These are phyloP conservation scores for Drosophila affinis DNA, from an alignment of 2,888 invertebrate genomes.

Conservation along the genomic window DNA sequence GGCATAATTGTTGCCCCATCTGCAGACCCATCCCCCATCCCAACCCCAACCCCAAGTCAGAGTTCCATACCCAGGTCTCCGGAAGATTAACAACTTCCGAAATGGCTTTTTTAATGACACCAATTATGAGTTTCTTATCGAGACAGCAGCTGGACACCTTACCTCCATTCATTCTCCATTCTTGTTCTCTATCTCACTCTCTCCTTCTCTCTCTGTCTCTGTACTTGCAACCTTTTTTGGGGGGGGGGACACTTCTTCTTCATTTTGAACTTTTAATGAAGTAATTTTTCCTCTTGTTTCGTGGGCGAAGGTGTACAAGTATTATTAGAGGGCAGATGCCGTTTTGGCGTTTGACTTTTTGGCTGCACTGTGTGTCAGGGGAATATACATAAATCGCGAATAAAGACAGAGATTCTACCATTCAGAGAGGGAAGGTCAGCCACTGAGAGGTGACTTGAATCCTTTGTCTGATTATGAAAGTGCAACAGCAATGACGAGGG, in stretches of 20 bases:
- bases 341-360: constrained; percentile 22
- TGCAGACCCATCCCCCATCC: not conserved
- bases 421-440: not conserved
- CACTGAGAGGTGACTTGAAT: not conserved
- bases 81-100: constrained; percentile 80
- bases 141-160: constrained; percentile 62
- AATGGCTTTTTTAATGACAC: constrained; percentile 79
- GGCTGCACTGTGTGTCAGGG: constrained; percentile 64
- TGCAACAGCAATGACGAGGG: not conserved
- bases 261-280: constrained; percentile 72
- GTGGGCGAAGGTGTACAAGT: constrained; percentile 1
- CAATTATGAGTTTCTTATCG: constrained; percentile 81
- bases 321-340: constrained; percentile 24
- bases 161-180: not conserved
- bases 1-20: constrained; percentile 65
- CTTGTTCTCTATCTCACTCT: not conserved
- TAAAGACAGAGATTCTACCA: not conserved
- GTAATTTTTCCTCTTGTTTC: constrained; percentile 63
- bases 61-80: constrained; percentile 6
- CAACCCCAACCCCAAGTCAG: not conserved
- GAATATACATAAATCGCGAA: too few species aligned
- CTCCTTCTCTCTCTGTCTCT: not conserved
- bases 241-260: constrained; percentile 39
- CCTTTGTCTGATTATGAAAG: not conserved
- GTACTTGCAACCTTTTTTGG: constrained; percentile 13